Conservation (phyloP, 1,140 invertebrate genomes). For the Schlechtendalia chinensis region DNA sequence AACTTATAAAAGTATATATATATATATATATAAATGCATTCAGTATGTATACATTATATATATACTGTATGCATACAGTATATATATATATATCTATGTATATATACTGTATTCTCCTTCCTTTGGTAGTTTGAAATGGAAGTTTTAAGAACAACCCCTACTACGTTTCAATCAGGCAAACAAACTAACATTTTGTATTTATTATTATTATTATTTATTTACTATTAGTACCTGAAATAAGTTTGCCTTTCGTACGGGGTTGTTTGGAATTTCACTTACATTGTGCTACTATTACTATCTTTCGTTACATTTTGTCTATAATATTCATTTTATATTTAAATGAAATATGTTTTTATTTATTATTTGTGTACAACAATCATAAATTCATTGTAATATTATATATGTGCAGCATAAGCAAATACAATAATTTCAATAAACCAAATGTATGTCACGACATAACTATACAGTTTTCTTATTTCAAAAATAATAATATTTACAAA, state of each 20-base stretch:
- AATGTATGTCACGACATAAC: background rate
- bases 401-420: too few relatives aligned
- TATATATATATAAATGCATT: constrained; percentile 3
- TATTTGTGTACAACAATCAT: background rate
- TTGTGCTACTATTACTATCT: constrained; percentile 30
- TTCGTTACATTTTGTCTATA: constrained; percentile 5
- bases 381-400: too few relatives aligned
- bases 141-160: constrained; percentile 26
- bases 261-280: constrained; percentile 1
- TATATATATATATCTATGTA: too few relatives aligned
- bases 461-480: background rate
- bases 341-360: constrained; percentile 3
- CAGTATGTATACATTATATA: background rate
- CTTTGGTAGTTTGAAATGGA: constrained; percentile 32
- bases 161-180: constrained; percentile 45
- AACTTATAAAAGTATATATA: too few relatives aligned
- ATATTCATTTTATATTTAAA: background rate
- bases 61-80: too few relatives aligned
- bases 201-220: background rate
- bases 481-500: background rate
- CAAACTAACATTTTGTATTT: constrained; percentile 47
- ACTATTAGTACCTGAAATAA: constrained; percentile 44
- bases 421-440: background rate
- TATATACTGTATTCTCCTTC: too few relatives aligned
- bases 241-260: constrained; percentile 49